Evolutionary conservation across 2,113 vertebrate genomes (phyloP), one percentile per base, ranked within the genome.

Genomic region (Bolborhynchus lineola): DNA sequence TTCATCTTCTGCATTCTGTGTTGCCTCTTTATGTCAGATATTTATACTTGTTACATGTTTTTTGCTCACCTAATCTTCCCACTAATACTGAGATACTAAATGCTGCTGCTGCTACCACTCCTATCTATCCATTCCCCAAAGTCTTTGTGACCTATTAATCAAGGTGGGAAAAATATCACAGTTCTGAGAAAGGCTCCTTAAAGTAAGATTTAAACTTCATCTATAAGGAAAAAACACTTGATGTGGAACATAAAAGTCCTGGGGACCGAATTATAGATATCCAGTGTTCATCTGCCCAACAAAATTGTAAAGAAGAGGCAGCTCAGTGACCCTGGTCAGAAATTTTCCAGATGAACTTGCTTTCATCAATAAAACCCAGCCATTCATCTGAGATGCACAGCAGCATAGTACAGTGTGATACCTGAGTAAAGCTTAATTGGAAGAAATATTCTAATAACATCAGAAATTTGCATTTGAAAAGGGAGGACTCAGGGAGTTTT

Each of bases 21-120:
- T 94, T 90, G 37, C 68, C 70, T 88, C 31, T 92, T 89, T 87
- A 65, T 87, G 91, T 84, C 83, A 92, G 62, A 9, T 87, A 89
- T 91, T 94, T 91, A 72, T 84, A 69, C 12, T 14, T 64, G 41
- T 39, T 92, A 93, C 89, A 89, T 96, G 49, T 49, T 93, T 92
- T 92, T 85, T 16, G 0, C 49, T 55, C 76, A 60, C 44, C 72
- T 88, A 84, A 71, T 80, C 83, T 91, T 91, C 74, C 86, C 65
- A 47, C 69, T 84, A 25, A 88, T 63, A 65, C 52, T 55, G 47
- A 64, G 82, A 47, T 50, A 65, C 13, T 42, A 87, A 79, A 88
- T 93, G 75, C 59, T 82, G 55, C 60, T 82, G 16, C 41, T 65
- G 55, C 41, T 77, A 33, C 78, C 44, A 17, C 53, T 69, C 8